Conservation (phyloP, 2,113 vertebrate genomes). For the Pristiophorus japonicus region DNA sequence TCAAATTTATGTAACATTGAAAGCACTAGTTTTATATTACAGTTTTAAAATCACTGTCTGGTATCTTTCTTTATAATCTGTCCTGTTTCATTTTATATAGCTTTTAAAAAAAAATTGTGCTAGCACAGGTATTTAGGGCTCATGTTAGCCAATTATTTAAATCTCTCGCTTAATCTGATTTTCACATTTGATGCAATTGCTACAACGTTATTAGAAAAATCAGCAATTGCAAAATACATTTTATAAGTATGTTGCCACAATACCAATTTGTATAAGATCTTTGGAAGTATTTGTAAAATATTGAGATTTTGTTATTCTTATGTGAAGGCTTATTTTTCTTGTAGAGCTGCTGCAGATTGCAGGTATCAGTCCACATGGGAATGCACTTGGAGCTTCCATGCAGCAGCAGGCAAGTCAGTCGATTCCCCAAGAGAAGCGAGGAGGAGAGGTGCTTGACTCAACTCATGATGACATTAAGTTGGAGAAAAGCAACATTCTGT, state of each 20-base stretch:
- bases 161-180: not conserved
- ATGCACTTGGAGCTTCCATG: constrained; percentile 87
- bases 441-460: constrained; percentile 89
- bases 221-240: not conserved
- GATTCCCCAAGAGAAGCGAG: constrained; percentile 81
- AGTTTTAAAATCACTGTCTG: not conserved
- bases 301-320: not conserved
- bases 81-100: not conserved
- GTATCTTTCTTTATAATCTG: not conserved
- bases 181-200: not conserved
- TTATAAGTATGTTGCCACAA: not conserved
- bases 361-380: constrained; percentile 90
- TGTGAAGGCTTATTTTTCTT: constrained; percentile 33
- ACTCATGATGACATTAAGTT: constrained; percentile 84
- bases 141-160: not conserved
- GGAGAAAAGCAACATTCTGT: constrained; percentile 97
- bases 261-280: not conserved
- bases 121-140: not conserved
- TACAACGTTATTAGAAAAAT: not conserved
- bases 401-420: constrained; percentile 90
- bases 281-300: not conserved
- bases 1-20: not conserved
- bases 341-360: constrained; percentile 95
- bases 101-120: not conserved
- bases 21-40: not conserved